phyloP scores from a whole-genome alignment of 1,140 invertebrate species.

The Drosophila yakuba region DNA sequence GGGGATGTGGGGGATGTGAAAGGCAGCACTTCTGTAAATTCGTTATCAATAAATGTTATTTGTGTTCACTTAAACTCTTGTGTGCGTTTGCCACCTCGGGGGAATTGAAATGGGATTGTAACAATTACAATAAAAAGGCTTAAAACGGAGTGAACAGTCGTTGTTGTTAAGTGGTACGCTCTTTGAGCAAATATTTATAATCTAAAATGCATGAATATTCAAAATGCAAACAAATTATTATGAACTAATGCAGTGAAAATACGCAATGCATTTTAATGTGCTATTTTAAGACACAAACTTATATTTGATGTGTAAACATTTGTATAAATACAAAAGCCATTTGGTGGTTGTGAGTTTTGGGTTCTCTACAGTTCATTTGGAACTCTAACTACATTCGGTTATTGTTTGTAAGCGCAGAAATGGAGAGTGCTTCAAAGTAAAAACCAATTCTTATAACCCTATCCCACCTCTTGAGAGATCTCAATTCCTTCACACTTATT shows the following conservation, averaged over 20 bases:
- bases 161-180: background rate
- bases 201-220: conserved; percentile 4
- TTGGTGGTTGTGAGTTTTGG: no score
- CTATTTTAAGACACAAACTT: background rate
- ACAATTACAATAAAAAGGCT: background rate
- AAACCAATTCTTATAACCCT: conserved; percentile 6
- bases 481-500: conserved; percentile 51
- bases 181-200: conserved; percentile 17
- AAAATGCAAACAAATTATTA: conserved; percentile 2
- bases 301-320: no score
- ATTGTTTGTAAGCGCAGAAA: background rate
- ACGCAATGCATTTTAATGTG: background rate
- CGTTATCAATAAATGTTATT: conserved; percentile 74
- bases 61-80: conserved; percentile 39
- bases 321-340: no score
- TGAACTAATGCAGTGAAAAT: conserved; percentile 3
- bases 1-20: conserved; percentile 1
- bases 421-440: background rate
- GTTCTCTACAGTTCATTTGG: background rate
- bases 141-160: background rate
- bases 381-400: no score
- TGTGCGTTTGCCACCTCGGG: conserved; percentile 17
- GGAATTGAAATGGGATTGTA: conserved; percentile 36
- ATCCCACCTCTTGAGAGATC: conserved; percentile 7
- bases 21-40: conserved; percentile 54